Conservation (phyloP, 2,797 vertebrate species). For the Gadopsis marmoratus region DNA sequence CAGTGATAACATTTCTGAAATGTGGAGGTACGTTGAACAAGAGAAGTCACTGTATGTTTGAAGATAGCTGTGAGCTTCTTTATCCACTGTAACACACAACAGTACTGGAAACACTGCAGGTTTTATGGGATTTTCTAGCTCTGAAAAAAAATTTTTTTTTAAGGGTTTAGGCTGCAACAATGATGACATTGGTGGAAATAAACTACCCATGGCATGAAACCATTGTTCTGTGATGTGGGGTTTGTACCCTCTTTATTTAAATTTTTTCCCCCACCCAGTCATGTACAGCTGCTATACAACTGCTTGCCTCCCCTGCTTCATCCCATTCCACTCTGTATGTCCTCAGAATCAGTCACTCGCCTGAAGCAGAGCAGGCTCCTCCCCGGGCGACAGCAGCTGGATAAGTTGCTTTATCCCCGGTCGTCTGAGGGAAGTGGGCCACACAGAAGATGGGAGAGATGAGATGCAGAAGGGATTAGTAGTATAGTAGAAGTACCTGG, state of each 20-base stretch:
- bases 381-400: constrained; percentile 80
- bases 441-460: constrained; percentile 54
- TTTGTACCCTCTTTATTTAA: constrained; percentile 6
- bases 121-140: constrained; percentile 33
- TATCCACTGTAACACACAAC: constrained; percentile 24
- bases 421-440: constrained; percentile 84
- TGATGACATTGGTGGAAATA: constrained; percentile 69
- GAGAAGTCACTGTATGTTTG: constrained; percentile 13
- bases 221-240: constrained; percentile 32
- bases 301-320: constrained; percentile 72
- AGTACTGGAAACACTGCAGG: constrained; percentile 4
- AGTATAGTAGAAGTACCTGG: constrained; percentile 14
- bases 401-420: constrained; percentile 83
- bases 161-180: constrained; percentile 41
- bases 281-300: constrained; percentile 69
- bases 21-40: neutral
- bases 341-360: constrained; percentile 71
- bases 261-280: constrained; percentile 5
- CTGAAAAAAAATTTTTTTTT: constrained; percentile 29
- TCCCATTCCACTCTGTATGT: constrained; percentile 61
- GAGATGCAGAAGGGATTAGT: constrained; percentile 33
- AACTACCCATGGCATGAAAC: constrained; percentile 25
- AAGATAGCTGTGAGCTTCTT: constrained; percentile 21
- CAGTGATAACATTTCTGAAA: constrained; percentile 23
- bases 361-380: constrained; percentile 77